Evolutionary conservation across 2,888 invertebrate genomes (phyloP), one percentile per base, ranked within the genome.

Genomic region (Thymelicus acteon): DNA sequence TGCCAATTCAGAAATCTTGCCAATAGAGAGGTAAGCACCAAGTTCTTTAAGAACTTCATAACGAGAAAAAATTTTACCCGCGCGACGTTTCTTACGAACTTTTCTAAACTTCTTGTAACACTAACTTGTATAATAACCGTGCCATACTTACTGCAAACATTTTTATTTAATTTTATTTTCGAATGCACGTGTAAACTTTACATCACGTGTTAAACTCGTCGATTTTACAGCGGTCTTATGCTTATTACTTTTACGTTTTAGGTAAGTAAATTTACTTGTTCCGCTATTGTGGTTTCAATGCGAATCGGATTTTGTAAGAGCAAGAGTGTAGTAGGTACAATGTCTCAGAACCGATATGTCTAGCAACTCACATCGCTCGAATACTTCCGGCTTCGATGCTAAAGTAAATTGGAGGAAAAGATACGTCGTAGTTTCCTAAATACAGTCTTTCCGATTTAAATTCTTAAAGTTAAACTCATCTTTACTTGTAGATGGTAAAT

Each of bases 31-130:
- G 71, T 71, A 61, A 65, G 60, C 65, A 71, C 71, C 39, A 61
- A 71, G 65, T 71, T 71, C 54, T 65, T 71, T 66, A 71, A 71
- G 61, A 71, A 71, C 71, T 71, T 71, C 65, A 66, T 66, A 71
- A 71, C 71, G 71, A 71, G 71, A 71, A 71, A 71, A 71, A 71
- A 71, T 65, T 71, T 60, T 49, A 60, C 44, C 65, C 65, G 54
- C 47, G 19, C 44, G 49, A 24, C 60, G 61, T 71, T 54, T 65
- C 64, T 48, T 64, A 60, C 44, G 52, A 60, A 64, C 60, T 70
- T 70, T 65, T 60, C 60, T 70, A 70, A 70, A 65, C 39, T 70
- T 70, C 70, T 60, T 60, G 58, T 70, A 52, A 70, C 70, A 65
- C 52, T 65, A 70, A 64, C 64, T 65, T 70, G 24, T 12, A 58